Percentiles rank a stretch among this genome's conserved stretches.
Conservation (phyloP, 2,888 invertebrate species). For the Lathronympha strigana region DNA sequence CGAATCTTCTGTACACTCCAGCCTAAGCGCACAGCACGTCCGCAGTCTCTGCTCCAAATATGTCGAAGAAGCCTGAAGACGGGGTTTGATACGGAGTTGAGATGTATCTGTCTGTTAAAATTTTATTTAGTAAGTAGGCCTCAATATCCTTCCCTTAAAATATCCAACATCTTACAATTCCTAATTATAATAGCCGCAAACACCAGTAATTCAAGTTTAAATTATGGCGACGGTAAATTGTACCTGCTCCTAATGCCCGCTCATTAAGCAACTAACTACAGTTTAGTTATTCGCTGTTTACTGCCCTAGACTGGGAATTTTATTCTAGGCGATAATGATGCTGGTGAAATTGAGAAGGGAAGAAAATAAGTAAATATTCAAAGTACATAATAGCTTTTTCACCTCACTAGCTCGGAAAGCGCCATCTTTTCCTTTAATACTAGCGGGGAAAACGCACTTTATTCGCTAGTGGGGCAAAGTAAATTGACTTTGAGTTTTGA, state of each 20-base stretch:
- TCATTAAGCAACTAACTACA: conserved; percentile 34
- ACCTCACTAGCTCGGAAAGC: no score
- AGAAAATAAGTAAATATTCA: no score
- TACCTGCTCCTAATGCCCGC: conserved; percentile 24
- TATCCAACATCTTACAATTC: not conserved
- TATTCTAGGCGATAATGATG: not conserved
- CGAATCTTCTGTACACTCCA: not conserved
- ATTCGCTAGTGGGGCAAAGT: no score
- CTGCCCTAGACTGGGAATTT: conserved; percentile 15
- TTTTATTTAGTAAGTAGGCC: not conserved
- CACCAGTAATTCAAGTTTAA: conserved; percentile 23
- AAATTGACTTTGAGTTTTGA: no score
- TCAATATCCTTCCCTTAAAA: conserved; percentile 1
- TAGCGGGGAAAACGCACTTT: no score
- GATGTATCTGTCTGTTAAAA: no score
- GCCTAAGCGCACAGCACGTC: not conserved
- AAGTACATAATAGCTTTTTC: no score
- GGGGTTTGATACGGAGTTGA: no score
- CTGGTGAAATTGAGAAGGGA: no score
- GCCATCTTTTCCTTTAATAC: no score
- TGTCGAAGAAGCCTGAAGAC: not conserved
- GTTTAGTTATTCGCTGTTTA: conserved; percentile 36
- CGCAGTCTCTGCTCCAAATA: not conserved
- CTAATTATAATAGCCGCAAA: conserved; percentile 11
- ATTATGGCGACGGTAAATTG: conserved; percentile 30